These are phyloP conservation scores for Drosophila nr. perissopoda DNA, from an alignment of 2,888 invertebrate species.

Conservation along the genomic window DNA sequence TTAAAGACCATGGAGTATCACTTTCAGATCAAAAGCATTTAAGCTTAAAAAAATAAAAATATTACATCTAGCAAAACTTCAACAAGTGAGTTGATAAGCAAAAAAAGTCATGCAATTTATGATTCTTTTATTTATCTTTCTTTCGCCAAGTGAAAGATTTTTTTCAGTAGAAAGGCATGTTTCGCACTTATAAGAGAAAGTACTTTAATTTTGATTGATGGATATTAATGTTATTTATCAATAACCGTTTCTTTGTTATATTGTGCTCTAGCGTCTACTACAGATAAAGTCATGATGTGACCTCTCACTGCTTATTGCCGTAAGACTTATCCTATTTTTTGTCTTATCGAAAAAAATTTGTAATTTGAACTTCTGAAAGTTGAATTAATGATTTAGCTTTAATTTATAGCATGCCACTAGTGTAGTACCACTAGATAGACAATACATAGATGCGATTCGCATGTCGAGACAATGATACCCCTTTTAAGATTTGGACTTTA, in stretches of 20 bases:
- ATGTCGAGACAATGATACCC: background rate
- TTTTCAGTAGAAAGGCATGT: too few species aligned
- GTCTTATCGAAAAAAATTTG: background rate
- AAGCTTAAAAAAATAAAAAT: too few species aligned
- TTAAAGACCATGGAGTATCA: too few species aligned
- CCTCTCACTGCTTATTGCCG: background rate
- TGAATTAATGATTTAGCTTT: background rate
- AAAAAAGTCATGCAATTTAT: too few species aligned
- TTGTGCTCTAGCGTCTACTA: background rate
- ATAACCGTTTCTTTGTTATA: background rate
- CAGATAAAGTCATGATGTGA: background rate
- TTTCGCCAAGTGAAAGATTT: too few species aligned
- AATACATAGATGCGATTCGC: background rate
- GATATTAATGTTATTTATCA: background rate
- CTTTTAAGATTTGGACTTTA: background rate
- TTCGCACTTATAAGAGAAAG: background rate
- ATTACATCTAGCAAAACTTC: too few species aligned
- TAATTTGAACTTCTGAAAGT: background rate
- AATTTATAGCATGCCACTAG: background rate
- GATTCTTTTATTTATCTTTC: too few species aligned
- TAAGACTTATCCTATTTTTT: background rate
- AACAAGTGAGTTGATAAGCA: too few species aligned
- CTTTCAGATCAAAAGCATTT: too few species aligned
- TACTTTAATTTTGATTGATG: background rate
- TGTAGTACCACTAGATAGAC: background rate